These are phyloP conservation scores for Cheilosia vulpina DNA, from an alignment of 2,888 invertebrate genomes.

Conservation along the genomic window DNA sequence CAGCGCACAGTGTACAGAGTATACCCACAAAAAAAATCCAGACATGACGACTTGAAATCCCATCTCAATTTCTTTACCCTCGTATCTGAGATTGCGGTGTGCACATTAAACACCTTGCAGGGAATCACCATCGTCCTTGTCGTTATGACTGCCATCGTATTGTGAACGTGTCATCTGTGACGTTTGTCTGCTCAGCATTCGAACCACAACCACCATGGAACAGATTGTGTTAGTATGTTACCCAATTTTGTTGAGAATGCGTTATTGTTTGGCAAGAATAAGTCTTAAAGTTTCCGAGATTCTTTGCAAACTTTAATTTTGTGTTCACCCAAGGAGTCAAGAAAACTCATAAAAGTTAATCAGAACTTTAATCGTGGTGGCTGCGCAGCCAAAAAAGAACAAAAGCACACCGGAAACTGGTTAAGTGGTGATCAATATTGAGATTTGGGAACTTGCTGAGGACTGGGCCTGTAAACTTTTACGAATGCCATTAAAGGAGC, in stretches of 20 bases:
- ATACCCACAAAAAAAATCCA: conserved; percentile 18
- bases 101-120: conserved; percentile 33
- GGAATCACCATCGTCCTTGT: conserved; percentile 31
- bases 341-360: conserved; percentile 19
- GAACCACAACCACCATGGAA: neutral
- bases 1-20: neutral
- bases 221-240: neutral
- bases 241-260: conserved; percentile 16
- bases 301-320: conserved; percentile 17
- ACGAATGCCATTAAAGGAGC: conserved; percentile 14
- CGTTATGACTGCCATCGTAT: conserved; percentile 40
- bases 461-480: conserved; percentile 1
- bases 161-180: conserved; percentile 32
- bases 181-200: neutral
- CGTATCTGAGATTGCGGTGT: conserved; percentile 25
- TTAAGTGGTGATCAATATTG: conserved; percentile 16
- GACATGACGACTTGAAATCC: conserved; percentile 30
- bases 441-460: neutral
- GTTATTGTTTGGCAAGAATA: neutral
- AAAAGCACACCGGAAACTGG: neutral
- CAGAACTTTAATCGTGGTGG: neutral
- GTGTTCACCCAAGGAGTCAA: neutral
- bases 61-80: conserved; percentile 37
- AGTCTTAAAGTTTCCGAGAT: neutral
- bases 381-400: neutral